phyloP scores from a whole-genome alignment of 2,888 invertebrate genomes.

The Diloba caeruleocephala region DNA sequence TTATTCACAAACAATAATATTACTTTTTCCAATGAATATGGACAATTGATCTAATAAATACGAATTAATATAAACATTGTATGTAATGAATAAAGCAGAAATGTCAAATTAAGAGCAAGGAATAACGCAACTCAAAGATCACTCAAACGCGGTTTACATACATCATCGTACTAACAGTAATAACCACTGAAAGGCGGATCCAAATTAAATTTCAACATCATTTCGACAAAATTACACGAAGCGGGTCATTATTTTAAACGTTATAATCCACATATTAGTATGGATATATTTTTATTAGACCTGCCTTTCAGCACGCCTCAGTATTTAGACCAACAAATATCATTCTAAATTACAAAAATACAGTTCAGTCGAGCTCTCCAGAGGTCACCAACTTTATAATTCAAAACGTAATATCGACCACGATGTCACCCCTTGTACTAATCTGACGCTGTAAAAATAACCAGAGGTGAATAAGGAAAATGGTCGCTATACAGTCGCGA shows the following conservation, averaged over 20 bases:
- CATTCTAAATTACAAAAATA: slow-evolving; percentile 31
- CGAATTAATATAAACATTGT: slow-evolving; percentile 12
- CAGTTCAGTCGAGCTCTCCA: slow-evolving; percentile 6
- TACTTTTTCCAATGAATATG: slow-evolving; percentile 11
- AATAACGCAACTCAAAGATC: slow-evolving; percentile 17
- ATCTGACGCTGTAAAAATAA: slow-evolving; percentile 21
- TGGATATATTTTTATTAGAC: slow-evolving; percentile 19
- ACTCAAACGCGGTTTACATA: slow-evolving; percentile 1
- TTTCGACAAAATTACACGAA: neutral
- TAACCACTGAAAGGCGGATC: slow-evolving; percentile 17
- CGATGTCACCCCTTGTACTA: slow-evolving; percentile 12
- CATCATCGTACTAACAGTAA: neutral
- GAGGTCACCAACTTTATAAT: slow-evolving; percentile 21
- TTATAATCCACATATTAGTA: neutral
- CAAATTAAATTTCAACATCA: slow-evolving; percentile 1
- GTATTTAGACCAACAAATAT: neutral
- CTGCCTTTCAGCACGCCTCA: neutral
- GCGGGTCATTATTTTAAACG: neutral
- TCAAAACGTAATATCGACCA: slow-evolving; percentile 28
- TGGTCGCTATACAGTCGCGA: slow-evolving; percentile 26
- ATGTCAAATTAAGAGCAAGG: slow-evolving; percentile 10
- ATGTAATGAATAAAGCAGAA: slow-evolving; percentile 2
- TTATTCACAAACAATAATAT: slow-evolving; percentile 29
- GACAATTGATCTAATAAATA: slow-evolving; percentile 21
- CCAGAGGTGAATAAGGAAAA: slow-evolving; percentile 22